Evolutionary conservation across 35 echinoderm and acorn worm species (phyloP), one percentile per base, ranked within the genome.

Genomic region (Anneissia japonica): DNA sequence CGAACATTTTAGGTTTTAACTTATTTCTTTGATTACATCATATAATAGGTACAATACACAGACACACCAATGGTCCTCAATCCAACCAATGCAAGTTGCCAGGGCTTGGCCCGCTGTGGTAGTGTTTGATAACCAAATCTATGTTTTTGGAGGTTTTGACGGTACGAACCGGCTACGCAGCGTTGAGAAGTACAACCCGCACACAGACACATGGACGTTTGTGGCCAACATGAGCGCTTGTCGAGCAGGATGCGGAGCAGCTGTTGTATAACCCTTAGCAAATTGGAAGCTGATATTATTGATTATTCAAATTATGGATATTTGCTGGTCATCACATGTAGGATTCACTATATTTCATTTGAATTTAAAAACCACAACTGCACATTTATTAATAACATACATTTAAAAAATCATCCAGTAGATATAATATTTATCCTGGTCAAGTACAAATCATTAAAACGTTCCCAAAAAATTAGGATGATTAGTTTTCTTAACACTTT

Each of bases 51-150:
- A 91, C 87, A 99, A 99, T 72, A 99, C 92, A 39, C 96, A 99
- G 88, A 99, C 96, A n/a, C 96, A 99, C 34, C 96, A 99, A 64
- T 99, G 96, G 96, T 91, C 92, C 77, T 90, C 96, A 45, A 99
- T 99, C 7, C 85, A 82, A 13, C 93, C 96, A 35, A 88, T 99
- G 86, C 88, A 94, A 39, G 89, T 72, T 37, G 76, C 96, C 35
- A 75, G 96, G 21, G 96, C 96, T 34, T 99, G 96, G 96, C 96
- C 96, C 0, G 88, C 96, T 0, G 89, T 99, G 0, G 92, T 92
- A 30, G 84, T 93, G 32, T 99, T 94, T 77, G 96, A 99, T 87
- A 99, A 99, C 96, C 94, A 94, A 31, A 99, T 99, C 37, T 99
- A 87, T 30, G 96, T 99, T 23, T 91, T 99, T 85, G 96, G 96